Base-by-base conservation (phyloP, 2,797 vertebrate species). In the Todus mexicanus region DNA sequence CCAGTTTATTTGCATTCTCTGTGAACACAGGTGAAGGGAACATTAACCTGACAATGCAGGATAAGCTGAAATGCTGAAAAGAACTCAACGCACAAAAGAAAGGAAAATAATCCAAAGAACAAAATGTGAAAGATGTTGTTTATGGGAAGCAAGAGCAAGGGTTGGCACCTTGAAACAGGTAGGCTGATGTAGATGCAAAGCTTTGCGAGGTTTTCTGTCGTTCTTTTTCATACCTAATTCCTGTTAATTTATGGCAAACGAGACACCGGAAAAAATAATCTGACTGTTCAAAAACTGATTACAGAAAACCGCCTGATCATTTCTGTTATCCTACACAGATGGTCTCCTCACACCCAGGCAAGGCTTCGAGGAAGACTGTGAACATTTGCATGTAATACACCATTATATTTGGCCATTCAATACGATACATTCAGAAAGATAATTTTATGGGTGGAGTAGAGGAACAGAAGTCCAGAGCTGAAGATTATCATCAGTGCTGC, bases 1-100 rank as follows among this genome's bases (percentile, higher is more conserved):
- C 98, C 96, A 98, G 95, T 91, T 98, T 98, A 92, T 98, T 98
- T 93, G 98, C 98, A 89, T 98, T 99, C 63, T 98, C 98, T 97
- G 97, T 81, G 95, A 95, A 97, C 79, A 97, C 33, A 97, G 81
- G 92, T 61, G 92, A 96, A 96, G 74, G 78, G 63, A 95, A 92
- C 3, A 12, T 92, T 82, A 96, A 71, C 76, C 65, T 74, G 75
- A 87, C 84, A 94, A 73, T 15, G 59, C 26, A 33, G 47, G 80
- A 40, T 18, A 76, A 74, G 23, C 75, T 38, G 42, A 48, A 40
- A 59, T 3, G 33, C 94, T 68, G 93, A 76, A 60, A 89, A 94
- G 48, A 93, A 68, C 61, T 84, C 75, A 85, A 80, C 5, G 8
- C 37, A 45, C 12, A 8, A 65, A 35, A 71, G 56, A 63, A 63